Base-by-base conservation (phyloP, 2,113 vertebrate genomes). In the Poeciliopsis turrubarensis region DNA sequence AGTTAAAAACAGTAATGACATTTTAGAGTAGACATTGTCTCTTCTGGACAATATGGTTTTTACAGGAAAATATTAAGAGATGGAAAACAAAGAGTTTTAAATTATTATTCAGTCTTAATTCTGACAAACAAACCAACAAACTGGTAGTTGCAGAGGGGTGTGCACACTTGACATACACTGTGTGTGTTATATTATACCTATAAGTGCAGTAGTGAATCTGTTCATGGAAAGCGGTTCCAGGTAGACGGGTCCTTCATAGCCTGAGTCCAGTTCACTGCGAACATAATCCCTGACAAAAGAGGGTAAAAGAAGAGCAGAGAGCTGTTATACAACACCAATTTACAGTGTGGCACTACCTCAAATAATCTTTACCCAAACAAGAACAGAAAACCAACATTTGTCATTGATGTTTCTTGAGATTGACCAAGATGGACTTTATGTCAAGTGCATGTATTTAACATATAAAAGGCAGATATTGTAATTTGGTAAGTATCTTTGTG, bases 171-270 rank as follows among this genome's bases (percentile, higher is more conserved):
- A 47, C 44, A 47, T 47, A 32, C 4, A 7, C 30, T 70, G 65
- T 41, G 26, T 67, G n/a, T 72, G 68, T 73, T 51, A 82, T 34
- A 63, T 51, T 93, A 93, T 95, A 99, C 98, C 97, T 81, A 99
- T 95, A 85, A 99, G 95, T 66, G 98, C 98, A 65, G 97, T 97
- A 88, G 97, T 97, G 91, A 99, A 99, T 78, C 97, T 95, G 92
- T 99, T 98, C 96, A 98, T 96, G 15, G 97, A 98, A 9, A 99
- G 95, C 68, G 97, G 97, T 82, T 99, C 97, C 92, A 97, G 92
- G 82, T 99, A 98, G 89, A 99, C 95, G 17, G 98, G 96, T 75
- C 98, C 98, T 94, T 98, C 98, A 63, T 96, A 96, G 72, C 96
- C 97, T 0, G 96, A 99, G 77, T 99, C 97, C 92, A 99, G 92